Conservation (phyloP, 2,113 vertebrate species). For the Cynoglossus semilaevis region DNA sequence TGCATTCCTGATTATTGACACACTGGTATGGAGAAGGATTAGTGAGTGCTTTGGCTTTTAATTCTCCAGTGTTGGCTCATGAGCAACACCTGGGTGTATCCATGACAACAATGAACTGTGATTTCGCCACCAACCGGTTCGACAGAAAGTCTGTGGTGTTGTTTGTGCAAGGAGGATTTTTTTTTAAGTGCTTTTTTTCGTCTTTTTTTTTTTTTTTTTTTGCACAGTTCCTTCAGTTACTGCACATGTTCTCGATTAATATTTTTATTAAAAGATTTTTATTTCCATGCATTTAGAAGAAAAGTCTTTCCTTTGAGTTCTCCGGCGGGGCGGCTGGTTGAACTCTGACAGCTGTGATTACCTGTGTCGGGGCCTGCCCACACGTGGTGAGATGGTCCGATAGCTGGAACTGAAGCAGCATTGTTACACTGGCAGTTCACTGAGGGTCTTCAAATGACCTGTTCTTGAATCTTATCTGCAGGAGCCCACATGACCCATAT, state of each 20-base stretch:
- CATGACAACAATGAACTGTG: conserved; percentile 71
- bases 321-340: conserved; percentile 36
- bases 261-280: not conserved
- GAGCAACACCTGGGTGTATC: conserved; percentile 76
- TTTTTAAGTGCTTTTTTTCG: too few relatives aligned
- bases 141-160: conserved; percentile 74
- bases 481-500: conserved; percentile 48
- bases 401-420: conserved; percentile 51
- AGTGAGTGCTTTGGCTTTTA: conserved; percentile 65
- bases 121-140: conserved; percentile 80
- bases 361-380: conserved; percentile 44
- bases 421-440: conserved; percentile 46
- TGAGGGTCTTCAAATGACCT: conserved; percentile 44
- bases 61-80: conserved; percentile 44
- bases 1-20: conserved; percentile 72
- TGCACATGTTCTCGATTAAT: not conserved
- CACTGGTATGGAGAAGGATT: conserved; percentile 63
- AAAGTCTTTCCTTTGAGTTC: not conserved
- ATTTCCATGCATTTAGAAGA: too few relatives aligned
- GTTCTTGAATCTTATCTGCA: conserved; percentile 55
- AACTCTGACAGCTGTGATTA: conserved; percentile 51
- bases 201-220: not conserved
- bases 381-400: conserved; percentile 54
- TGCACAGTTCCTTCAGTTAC: not conserved
- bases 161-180: conserved; percentile 53